Base-by-base conservation (phyloP, 2,888 invertebrate genomes). In the Petrophora chlorosata region DNA sequence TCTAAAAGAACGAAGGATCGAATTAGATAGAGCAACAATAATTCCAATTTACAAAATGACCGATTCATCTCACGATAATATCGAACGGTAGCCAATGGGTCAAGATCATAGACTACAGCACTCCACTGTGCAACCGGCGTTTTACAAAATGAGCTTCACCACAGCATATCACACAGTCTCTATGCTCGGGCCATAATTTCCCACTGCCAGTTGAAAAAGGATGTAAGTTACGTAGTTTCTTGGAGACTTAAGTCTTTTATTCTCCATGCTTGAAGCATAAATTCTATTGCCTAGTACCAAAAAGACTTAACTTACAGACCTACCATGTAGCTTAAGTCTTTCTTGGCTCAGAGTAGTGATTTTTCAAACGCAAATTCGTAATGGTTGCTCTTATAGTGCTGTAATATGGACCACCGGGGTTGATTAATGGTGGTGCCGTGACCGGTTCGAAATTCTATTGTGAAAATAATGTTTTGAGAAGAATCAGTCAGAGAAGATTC, bases 391-490 rank as follows among this genome's bases (percentile, higher is more conserved):
- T 57, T 50, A 16, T 22, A 36, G 55, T 58, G 52, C 61, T 50
- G 67, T 65, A 65, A 67, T 64, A 64, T 67, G 65, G 82, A 78
- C 83, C 82, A 81, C 83, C 81, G 73, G 56, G 63, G 73, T 68
- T 57, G 82, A 71, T 66, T 64, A 60, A 64, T 65, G 65, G 59
- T 63, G 56, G 60, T 61, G 65, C 71, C 70, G 71, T 73, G 66
- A 60, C 76, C 58, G 71, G 78, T 74, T 56, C 56, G 28, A 59
- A 65, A 59, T 61, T 71, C 66, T 64, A 69, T 74, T 75, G 76
- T 70, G 66, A 66, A 67, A 68, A 64, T 67, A 59, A 61, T 53
- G 59, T 53, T 61, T 56, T 53, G 59, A 49, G 57, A 2, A 4
- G 5, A 53, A 50, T 53, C 42, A 49, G 55, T 63, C 56, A 53